These are phyloP conservation scores for Alces alces DNA, from an alignment of 2,113 vertebrate genomes.

Conservation along the genomic window DNA sequence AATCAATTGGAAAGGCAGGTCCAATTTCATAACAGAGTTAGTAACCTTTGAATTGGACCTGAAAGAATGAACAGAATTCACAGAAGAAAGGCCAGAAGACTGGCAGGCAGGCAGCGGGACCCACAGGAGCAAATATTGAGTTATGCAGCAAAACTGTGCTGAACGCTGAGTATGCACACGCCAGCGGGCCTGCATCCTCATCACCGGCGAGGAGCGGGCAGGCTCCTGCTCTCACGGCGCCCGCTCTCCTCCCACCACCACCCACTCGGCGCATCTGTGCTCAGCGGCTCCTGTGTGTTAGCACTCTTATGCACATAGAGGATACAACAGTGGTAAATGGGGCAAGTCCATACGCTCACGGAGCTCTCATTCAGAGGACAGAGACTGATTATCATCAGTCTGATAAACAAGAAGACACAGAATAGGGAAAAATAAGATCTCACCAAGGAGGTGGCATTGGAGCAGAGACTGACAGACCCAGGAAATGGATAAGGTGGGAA, in stretches of 20 bases:
- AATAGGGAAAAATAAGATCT: background rate
- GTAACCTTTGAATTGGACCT: background rate
- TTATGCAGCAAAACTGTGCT: background rate
- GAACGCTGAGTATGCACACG: accelerated
- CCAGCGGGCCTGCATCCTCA: background rate
- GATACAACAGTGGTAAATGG: background rate
- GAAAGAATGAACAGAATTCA: background rate
- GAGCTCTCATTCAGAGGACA: background rate
- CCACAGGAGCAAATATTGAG: background rate
- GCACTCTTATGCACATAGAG: background rate
- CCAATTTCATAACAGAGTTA: background rate
- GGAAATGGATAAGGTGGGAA: background rate
- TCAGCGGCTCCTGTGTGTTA: background rate
- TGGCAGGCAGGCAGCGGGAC: background rate
- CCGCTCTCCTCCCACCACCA: background rate
- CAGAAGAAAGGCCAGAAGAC: background rate
- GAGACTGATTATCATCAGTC: background rate
- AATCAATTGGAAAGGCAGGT: background rate
- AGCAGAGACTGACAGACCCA: background rate
- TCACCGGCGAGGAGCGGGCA: background rate
- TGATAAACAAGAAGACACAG: background rate
- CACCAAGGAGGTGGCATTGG: background rate
- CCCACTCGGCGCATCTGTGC: background rate
- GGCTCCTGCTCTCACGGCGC: accelerated
- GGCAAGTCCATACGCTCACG: background rate